phyloP scores from a whole-genome alignment of 2,113 vertebrate species.

The Bufo bufo region DNA sequence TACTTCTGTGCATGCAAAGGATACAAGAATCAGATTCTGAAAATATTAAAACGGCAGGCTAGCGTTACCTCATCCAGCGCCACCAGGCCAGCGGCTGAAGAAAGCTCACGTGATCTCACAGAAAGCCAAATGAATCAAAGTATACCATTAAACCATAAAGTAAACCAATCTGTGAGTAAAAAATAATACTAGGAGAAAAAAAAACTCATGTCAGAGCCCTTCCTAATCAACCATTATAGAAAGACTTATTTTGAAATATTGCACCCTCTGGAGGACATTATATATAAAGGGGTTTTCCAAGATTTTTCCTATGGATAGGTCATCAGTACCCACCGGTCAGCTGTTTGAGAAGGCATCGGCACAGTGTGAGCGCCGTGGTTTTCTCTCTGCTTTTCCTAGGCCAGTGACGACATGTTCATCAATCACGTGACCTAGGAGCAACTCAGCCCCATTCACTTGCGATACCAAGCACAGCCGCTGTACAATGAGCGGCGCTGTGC shows the following conservation, averaged over 20 bases:
- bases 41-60: conserved; percentile 82
- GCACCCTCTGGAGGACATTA: too few relatives aligned
- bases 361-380: too few relatives aligned
- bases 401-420: too few relatives aligned
- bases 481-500: too few relatives aligned
- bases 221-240: background rate
- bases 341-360: too few relatives aligned
- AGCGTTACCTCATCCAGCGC: conserved; percentile 90
- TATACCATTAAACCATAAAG: conserved; percentile 60
- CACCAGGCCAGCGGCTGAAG: conserved; percentile 82
- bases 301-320: too few relatives aligned
- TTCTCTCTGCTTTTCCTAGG: too few relatives aligned
- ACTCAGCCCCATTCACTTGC: too few relatives aligned
- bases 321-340: too few relatives aligned
- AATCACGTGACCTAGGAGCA: too few relatives aligned
- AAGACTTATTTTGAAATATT: background rate
- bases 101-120: conserved; percentile 78
- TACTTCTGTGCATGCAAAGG: conserved; percentile 98
- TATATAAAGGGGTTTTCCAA: too few relatives aligned
- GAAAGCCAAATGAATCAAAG: conserved; percentile 70
- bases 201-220: background rate
- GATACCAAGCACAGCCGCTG: too few relatives aligned
- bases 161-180: background rate
- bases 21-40: conserved; percentile 92
- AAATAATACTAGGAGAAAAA: background rate